Percentiles rank a stretch among this genome's conserved stretches.
Conservation (phyloP, 2,888 invertebrate species). For the Chymomyza caudatula region DNA sequence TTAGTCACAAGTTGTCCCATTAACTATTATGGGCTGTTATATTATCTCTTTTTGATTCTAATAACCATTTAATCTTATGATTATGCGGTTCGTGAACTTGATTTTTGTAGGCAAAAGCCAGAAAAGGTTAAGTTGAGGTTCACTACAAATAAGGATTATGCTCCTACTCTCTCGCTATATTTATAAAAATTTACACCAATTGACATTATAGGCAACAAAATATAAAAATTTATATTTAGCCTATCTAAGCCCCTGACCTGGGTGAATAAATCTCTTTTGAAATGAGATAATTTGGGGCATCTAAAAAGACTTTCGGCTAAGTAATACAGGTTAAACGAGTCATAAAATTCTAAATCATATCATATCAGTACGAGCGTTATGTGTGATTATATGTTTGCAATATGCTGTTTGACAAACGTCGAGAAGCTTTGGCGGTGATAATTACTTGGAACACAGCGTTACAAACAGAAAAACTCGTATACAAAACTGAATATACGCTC, state of each 20-base stretch:
- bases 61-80: too few species aligned
- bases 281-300: not conserved
- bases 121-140: too few species aligned
- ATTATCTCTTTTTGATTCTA: too few species aligned
- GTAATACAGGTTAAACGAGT: not conserved
- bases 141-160: too few species aligned
- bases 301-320: not conserved
- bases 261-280: not conserved
- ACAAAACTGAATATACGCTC: not conserved
- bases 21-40: too few species aligned
- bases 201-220: not conserved
- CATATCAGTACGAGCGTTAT: not conserved
- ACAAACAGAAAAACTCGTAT: not conserved
- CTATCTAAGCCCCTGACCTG: not conserved
- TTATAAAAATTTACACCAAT: not conserved
- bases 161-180: too few species aligned
- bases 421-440: not conserved
- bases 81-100: too few species aligned
- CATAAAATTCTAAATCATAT: not conserved
- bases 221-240: not conserved
- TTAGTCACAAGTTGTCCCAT: too few species aligned
- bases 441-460: not conserved
- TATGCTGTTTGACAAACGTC: not conserved
- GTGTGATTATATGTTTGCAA: not conserved
- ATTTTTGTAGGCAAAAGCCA: too few species aligned